phyloP scores from a whole-genome alignment of 2,888 invertebrate species.

The Conus canariensis region DNA sequence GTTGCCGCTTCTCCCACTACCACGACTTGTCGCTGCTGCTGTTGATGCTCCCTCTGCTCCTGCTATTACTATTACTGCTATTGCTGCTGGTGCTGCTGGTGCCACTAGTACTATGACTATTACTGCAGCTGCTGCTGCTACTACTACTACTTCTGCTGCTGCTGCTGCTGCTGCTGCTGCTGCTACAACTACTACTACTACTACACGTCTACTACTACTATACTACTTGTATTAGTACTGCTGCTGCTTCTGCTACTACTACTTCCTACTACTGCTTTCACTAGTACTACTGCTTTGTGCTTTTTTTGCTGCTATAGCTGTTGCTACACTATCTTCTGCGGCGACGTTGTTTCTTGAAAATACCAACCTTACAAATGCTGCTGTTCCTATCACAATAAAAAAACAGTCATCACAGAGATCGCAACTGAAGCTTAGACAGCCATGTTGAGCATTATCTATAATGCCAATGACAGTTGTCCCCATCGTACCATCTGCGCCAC shows the following conservation, averaged over 20 bases:
- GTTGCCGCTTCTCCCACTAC: background rate
- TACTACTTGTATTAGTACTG: background rate
- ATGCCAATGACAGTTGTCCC: too few species aligned
- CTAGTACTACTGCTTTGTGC: too few species aligned
- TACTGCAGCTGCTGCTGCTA: background rate
- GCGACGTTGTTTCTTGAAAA: too few species aligned
- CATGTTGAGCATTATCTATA: too few species aligned
- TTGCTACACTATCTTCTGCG: too few species aligned
- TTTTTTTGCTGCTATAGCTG: too few species aligned
- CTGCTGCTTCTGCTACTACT: background rate
- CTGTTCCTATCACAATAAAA: too few species aligned
- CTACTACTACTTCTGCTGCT: background rate
- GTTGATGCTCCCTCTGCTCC: background rate
- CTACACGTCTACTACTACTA: background rate
- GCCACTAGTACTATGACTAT: conserved; percentile 12
- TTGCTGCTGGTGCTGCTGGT: background rate
- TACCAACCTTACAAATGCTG: too few species aligned
- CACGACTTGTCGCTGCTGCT: background rate
- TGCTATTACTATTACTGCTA: background rate
- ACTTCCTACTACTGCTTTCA: too few species aligned
- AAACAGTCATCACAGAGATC: too few species aligned
- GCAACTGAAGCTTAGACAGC: too few species aligned
- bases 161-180: conserved; percentile 15
- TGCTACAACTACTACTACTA: conserved; percentile 17
- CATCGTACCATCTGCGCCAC: too few species aligned